Percentiles rank a stretch among this genome's conserved stretches.
These are phyloP conservation scores for Prietella phreatophila DNA, from an alignment of 2,113 vertebrate species.

Conservation along the genomic window DNA sequence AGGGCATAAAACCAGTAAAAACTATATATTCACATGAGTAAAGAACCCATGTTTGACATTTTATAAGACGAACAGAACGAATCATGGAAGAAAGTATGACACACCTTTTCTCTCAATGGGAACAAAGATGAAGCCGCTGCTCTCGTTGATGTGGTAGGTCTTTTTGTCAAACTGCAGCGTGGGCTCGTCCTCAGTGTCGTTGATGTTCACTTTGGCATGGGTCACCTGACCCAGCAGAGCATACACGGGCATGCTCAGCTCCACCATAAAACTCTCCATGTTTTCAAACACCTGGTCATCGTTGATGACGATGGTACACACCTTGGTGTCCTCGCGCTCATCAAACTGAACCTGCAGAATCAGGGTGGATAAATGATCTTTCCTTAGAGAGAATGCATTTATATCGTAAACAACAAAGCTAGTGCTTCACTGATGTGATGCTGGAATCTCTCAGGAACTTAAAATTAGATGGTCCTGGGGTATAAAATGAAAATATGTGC, in stretches of 20 bases:
- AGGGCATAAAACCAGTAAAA: neutral
- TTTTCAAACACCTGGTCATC: slow-evolving; percentile 88
- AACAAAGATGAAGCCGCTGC: slow-evolving; percentile 75
- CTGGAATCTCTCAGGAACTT: neutral
- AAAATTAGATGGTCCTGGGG: neutral
- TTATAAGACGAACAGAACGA: neutral
- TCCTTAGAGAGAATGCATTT: neutral
- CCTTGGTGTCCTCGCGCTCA: slow-evolving; percentile 89
- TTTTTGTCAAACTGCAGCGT: slow-evolving; percentile 88
- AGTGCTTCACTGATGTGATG: neutral
- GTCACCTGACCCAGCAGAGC: slow-evolving; percentile 84
- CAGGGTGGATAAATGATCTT: neutral
- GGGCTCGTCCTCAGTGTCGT: slow-evolving; percentile 88
- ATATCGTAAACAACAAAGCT: neutral
- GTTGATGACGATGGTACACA: slow-evolving; percentile 85
- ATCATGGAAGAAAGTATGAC: neutral
- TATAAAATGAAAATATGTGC: neutral
- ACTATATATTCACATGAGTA: neutral
- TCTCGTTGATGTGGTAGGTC: slow-evolving; percentile 84
- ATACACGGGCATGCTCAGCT: slow-evolving; percentile 93
- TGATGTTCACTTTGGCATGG: slow-evolving; percentile 77
- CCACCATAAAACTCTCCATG: slow-evolving; percentile 82
- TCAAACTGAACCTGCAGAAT: slow-evolving; percentile 91
- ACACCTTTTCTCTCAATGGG: slow-evolving; percentile 88
- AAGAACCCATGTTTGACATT: neutral